These are phyloP conservation scores for Megaustenia siamemsis DNA, from an alignment of 2,888 invertebrate genomes.

Conservation along the genomic window DNA sequence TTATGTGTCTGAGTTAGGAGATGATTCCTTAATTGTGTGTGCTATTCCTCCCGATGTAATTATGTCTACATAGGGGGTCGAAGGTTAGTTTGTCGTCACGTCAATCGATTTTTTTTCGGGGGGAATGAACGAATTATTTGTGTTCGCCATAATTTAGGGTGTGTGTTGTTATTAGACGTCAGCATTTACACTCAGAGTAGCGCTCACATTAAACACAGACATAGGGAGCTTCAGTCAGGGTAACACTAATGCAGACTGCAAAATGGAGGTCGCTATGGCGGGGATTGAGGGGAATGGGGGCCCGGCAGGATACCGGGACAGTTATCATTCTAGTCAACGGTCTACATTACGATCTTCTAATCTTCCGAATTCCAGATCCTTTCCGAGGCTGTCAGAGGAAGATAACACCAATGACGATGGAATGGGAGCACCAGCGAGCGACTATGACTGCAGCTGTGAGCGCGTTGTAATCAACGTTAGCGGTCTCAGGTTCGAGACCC, in stretches of 20 bases:
- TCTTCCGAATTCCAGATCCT: conserved; percentile 80
- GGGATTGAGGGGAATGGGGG: conserved; percentile 78
- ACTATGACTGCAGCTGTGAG: conserved; percentile 76
- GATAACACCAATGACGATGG: conserved; percentile 73
- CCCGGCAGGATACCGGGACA: conserved; percentile 67
- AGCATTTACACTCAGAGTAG: conserved; percentile 83
- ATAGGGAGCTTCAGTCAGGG: conserved; percentile 52
- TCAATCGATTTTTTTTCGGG: conserved; percentile 65
- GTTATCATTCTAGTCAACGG: conserved; percentile 59
- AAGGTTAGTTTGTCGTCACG: conserved; percentile 62
- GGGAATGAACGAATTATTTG: conserved; percentile 78
- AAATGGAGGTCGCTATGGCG: conserved; percentile 80
- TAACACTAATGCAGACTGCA: conserved; percentile 50
- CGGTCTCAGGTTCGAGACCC: conserved; percentile 98
- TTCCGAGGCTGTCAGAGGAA: conserved; percentile 78
- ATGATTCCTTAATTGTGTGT: neutral
- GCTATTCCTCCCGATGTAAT: conserved; percentile 13
- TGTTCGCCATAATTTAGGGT: conserved; percentile 71
- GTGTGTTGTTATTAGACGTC: conserved; percentile 58
- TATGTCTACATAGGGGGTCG: conserved; percentile 32
- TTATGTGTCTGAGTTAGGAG: neutral
- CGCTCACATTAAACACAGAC: conserved; percentile 17
- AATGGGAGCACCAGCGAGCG: conserved; percentile 70
- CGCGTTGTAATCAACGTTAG: conserved; percentile 83
- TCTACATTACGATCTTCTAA: conserved; percentile 64